Evolutionary conservation across 2,797 vertebrate genomes (phyloP).

Genomic region (Cossypha heuglini): DNA sequence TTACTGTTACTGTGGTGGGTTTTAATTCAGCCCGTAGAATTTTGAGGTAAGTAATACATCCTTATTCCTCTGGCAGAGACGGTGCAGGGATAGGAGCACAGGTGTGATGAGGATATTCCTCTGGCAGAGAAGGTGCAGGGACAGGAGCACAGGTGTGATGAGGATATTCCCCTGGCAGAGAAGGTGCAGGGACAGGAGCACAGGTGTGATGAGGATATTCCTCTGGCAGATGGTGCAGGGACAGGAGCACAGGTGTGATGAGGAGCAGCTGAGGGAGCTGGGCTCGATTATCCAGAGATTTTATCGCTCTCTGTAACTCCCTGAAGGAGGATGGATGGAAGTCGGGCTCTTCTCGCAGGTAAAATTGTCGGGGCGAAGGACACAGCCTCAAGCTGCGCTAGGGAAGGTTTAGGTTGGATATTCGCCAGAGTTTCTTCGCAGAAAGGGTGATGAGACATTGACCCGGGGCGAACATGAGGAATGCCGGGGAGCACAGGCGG

Average conservation of each 20-base stretch:
- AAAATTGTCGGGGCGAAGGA: no score
- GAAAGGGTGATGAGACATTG: accelerated
- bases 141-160: no score
- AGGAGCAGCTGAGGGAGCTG: not conserved
- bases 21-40: not conserved
- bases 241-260: no score
- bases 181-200: not conserved
- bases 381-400: accelerated
- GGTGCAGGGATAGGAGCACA: not conserved
- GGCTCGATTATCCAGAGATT: not conserved
- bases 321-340: accelerated
- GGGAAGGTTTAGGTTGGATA: not conserved
- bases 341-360: not conserved
- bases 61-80: no score
- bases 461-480: accelerated
- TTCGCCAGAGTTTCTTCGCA: not conserved
- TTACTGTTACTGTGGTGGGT: not conserved
- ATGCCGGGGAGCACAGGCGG: no score
- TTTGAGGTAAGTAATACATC: not conserved
- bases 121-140: not conserved
- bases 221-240: not conserved
- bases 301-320: accelerated
- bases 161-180: no score
- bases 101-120: no score
- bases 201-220: no score